Evolutionary conservation across 2,888 invertebrate genomes (phyloP), one percentile per base, ranked within the genome.

Genomic region (Drosophila nr. perissopoda): DNA sequence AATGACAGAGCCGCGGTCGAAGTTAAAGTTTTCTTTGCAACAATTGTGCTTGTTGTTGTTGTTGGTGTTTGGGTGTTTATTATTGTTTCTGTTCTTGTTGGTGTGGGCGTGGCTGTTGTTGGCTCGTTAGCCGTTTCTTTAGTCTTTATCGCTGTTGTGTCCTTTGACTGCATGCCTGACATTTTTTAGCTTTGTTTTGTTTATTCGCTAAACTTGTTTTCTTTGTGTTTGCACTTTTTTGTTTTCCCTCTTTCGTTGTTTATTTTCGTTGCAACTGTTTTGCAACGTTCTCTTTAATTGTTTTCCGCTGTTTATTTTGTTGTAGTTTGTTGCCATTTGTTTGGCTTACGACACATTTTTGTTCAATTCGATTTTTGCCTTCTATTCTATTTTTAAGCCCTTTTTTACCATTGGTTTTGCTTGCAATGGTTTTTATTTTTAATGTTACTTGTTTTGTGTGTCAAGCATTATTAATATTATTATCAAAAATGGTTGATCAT

Each of bases 1-100:
- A 91, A 74, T 70, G 91, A 91, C 79, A 91, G 82, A 64, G 82
- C 87, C 68, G 71, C 71, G 58, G 40, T 73, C 34, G 86, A 81
- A 61, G 80, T 85, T 78, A 78, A 78, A 72, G 73, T 82, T 70
- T 84, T 82, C 71, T 69, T 72, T 42, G 63, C 73, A 48, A 63
- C 49, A 54, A 63, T 66, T 66, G 62, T 29, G 16, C 74, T 11
- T 38, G 78, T 16, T 51, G 68, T 38, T 69, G 67, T 49, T 59
- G 64, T 36, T 65, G 51, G 29, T 45, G 51, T 18, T 54, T 36
- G 16, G 36, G 18, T 36, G 53, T 25, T 53, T 53, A 69, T 40
- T 38, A 54, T 31, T 45, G 58, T 40, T 58, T 64, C 33, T 48
- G 58, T 18, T 38, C 38, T 16, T 61, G 58, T 27, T 54, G 59